Conservation (phyloP, 1,140 invertebrate species). For the Drosophila pseudoananassae region DNA sequence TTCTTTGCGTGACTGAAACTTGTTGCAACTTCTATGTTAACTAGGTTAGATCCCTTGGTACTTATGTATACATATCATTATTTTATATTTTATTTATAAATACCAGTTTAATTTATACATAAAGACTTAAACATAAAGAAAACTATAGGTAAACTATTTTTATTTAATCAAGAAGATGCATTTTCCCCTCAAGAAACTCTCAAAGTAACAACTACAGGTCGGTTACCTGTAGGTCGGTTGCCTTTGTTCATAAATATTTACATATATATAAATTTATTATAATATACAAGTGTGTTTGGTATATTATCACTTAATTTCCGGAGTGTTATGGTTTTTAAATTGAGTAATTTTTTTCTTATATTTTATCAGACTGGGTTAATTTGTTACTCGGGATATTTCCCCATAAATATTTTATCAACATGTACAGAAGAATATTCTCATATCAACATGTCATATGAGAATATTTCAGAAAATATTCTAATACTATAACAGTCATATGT, state of each 20-base stretch:
- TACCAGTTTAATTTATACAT: background rate
- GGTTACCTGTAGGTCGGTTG: background rate
- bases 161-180: background rate
- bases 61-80: too few relatives aligned
- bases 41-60: background rate
- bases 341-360: background rate
- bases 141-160: background rate
- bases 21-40: background rate
- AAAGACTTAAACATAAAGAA: background rate
- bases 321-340: background rate
- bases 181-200: background rate
- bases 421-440: too few relatives aligned
- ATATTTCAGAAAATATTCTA: too few relatives aligned
- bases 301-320: background rate
- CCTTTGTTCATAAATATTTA: background rate
- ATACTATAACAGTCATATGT: too few relatives aligned
- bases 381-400: too few relatives aligned
- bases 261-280: background rate
- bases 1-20: conserved; percentile 4
- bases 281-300: background rate
- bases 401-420: too few relatives aligned
- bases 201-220: background rate
- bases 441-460: too few relatives aligned
- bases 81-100: too few relatives aligned
- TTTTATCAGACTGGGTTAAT: too few relatives aligned